Percentiles rank a stretch among this genome's conserved stretches.
phyloP scores from a whole-genome alignment of 1,140 invertebrate species.

The Microplitis mediator region DNA sequence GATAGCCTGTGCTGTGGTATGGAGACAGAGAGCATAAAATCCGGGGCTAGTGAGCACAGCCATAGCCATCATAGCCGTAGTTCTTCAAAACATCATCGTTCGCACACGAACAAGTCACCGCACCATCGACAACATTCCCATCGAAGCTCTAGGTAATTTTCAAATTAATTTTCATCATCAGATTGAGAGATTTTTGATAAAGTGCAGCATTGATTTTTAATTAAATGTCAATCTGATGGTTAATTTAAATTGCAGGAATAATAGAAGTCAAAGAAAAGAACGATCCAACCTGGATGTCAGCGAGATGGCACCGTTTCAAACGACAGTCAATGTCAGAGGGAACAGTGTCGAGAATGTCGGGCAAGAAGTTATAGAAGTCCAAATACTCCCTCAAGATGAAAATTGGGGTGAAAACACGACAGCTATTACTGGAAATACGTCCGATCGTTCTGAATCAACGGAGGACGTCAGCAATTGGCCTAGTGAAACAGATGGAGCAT shows the following conservation, averaged over 20 bases:
- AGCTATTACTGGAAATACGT: conserved; percentile 95
- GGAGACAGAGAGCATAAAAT: conserved; percentile 62
- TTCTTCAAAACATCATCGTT: conserved; percentile 55
- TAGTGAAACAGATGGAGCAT: conserved; percentile 73
- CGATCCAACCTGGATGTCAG: conserved; percentile 48
- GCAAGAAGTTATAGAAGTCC: conserved; percentile 88
- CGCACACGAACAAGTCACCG: conserved; percentile 52
- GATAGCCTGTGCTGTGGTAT: conserved; percentile 55
- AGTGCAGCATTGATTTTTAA: not conserved
- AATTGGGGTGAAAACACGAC: conserved; percentile 99
- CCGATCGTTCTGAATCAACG: conserved; percentile 90
- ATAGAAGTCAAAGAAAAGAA: conserved; percentile 55
- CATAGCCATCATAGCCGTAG: conserved; percentile 54
- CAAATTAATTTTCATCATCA: not conserved
- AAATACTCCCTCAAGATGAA: conserved; percentile 93
- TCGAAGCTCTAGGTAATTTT: conserved; percentile 54
- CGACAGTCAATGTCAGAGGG: conserved; percentile 76
- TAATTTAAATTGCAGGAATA: conserved; percentile 44
- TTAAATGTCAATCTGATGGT: not conserved
- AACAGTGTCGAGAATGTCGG: conserved; percentile 69
- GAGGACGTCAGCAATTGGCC: conserved; percentile 86
- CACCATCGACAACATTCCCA: conserved; percentile 61
- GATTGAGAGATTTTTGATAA: not conserved
- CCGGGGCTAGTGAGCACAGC: conserved; percentile 61
- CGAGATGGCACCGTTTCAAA: conserved; percentile 79